Percentiles rank a stretch among this genome's conserved stretches.
phyloP scores from a whole-genome alignment of 92 coral and sea anemone species.

The Anthopleura xanthogrammica region DNA sequence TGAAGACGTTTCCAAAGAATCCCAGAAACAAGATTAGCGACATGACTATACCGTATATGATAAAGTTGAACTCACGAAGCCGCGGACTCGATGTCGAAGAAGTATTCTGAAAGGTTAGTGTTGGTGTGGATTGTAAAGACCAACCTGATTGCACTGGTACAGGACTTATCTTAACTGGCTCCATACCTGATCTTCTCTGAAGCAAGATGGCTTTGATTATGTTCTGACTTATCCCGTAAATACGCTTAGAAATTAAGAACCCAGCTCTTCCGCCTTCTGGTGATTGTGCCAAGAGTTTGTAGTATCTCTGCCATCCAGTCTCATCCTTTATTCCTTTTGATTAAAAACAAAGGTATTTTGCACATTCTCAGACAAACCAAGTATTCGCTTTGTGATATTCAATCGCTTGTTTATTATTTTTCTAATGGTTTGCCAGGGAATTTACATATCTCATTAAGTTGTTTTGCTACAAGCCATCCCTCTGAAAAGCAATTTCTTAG shows the following conservation, averaged over 20 bases:
- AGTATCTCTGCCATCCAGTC: neutral
- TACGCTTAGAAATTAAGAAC: too few relatives aligned
- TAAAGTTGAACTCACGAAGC: neutral
- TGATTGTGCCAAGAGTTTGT: too few relatives aligned
- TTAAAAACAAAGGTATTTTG: neutral
- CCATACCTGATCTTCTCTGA: neutral
- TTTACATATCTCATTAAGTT: neutral
- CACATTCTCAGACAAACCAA: neutral
- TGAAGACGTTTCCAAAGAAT: conserved; percentile 48
- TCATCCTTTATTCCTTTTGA: neutral
- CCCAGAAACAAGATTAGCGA: conserved; percentile 36
- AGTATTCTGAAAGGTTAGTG: neutral
- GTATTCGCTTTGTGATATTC: neutral
- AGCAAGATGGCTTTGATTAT: neutral
- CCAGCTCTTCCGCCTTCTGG: too few relatives aligned
- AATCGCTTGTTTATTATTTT: neutral
- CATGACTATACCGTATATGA: conserved; percentile 34
- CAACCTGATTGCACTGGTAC: neutral
- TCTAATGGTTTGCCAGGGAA: neutral
- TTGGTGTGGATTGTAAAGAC: neutral
- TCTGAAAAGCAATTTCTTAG: neutral
- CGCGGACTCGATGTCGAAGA: neutral
- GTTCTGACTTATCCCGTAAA: neutral
- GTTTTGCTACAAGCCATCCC: neutral
- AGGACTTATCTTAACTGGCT: neutral